phyloP scores from a whole-genome alignment of 2,113 vertebrate species.

The Bettongia penicillata region DNA sequence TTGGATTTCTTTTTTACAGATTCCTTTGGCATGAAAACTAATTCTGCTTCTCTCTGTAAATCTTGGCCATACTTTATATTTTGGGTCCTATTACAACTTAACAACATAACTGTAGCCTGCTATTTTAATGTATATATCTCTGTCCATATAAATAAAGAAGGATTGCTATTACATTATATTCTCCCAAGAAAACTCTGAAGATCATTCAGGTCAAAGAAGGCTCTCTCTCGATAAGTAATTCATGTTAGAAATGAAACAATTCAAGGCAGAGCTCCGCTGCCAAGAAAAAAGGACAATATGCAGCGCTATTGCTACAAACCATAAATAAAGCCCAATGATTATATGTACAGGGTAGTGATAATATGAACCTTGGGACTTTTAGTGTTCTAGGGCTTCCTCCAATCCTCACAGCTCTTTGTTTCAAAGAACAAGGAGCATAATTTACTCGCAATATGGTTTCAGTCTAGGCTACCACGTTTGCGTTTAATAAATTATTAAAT shows the following conservation, averaged over 20 bases:
- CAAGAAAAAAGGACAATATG: constrained; percentile 16
- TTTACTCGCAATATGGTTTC: constrained; percentile 37
- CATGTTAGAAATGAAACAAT: constrained; percentile 60
- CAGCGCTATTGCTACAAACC: constrained; percentile 39
- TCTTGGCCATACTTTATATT: constrained; percentile 42
- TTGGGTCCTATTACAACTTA: constrained; percentile 68
- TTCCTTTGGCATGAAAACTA: constrained; percentile 54
- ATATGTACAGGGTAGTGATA: constrained; percentile 18
- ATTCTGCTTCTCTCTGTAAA: constrained; percentile 56
- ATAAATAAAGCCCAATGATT: constrained; percentile 48
- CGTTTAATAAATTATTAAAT: constrained; percentile 39
- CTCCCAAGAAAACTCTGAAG: constrained; percentile 56
- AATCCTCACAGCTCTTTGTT: constrained; percentile 21
- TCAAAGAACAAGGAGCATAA: constrained; percentile 30
- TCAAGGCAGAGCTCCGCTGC: constrained; percentile 50
- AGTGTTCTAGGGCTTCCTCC: constrained; percentile 11
- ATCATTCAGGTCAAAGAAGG: constrained; percentile 55
- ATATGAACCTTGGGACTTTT: not conserved
- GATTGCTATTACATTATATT: constrained; percentile 28
- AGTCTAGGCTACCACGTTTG: constrained; percentile 11
- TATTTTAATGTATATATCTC: constrained; percentile 69
- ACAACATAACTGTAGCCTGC: constrained; percentile 68
- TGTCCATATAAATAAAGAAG: constrained; percentile 37
- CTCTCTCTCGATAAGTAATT: constrained; percentile 48
- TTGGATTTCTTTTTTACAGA: constrained; percentile 1